Evolutionary conservation across 2,113 vertebrate species (phyloP), one percentile per base, ranked within the genome.

Genomic region (Myotis lucifugus): DNA sequence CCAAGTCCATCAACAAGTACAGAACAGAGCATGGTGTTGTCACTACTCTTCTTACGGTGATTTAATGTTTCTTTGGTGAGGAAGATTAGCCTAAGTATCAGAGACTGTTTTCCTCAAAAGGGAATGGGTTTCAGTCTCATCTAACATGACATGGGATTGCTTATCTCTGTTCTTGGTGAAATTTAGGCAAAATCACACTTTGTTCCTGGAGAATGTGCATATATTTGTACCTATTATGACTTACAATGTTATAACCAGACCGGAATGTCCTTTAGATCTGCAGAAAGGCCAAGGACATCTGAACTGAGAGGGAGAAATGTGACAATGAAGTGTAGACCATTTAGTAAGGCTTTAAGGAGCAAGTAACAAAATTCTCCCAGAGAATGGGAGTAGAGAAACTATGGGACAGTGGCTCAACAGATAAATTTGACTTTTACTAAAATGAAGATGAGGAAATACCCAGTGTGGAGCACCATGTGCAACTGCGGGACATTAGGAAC

Each of bases 121-220:
- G 12, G 34, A 78, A 46, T 46, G 6, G 18, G 46, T 67, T 88
- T 67, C 42, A 1, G 92, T 29, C 18, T 67, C 23, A 54, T 48
- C 32, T 72, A 61, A 74, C 4, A 12, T 84, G 19, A 54, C 2
- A 2, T 32, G 46, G 15, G 27, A 40, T 95, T 67, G 19, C 50
- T 90, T 73, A 21, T 37, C 34, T 83, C 25, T 52, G n/a, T n/a
- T 87, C 54, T 82, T 54, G 23, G 52, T 48, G n/a, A 18, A 34
- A 48, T 77, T 88, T 92, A 85, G 84, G 54, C 37, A 81, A 90
- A 82, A 82, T 50, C 61, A 83, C 4, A 77, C 10, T 23, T 85
- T 91, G 61, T 70, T 17, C 42, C 18, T 70, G 54, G 78, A 59
- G 21, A 70, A 52, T 23, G 46, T 78, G 78, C 9, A 42, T 52